Evolutionary conservation across 2,797 vertebrate species (phyloP).

Genomic region (Eremophila alpestris): DNA sequence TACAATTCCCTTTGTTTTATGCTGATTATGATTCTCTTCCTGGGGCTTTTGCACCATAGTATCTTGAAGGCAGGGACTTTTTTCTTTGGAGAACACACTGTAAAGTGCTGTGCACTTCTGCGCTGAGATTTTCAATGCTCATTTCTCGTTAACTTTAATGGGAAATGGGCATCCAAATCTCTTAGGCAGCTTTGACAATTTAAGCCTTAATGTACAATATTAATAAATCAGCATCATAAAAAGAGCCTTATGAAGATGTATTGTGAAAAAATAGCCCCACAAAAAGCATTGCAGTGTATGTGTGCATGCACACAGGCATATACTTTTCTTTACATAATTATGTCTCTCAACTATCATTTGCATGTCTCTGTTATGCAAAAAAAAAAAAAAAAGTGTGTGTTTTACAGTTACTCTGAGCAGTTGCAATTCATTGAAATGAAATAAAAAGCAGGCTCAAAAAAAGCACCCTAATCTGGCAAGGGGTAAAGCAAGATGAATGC

Average conservation of each 20-base stretch:
- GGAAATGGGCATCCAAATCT: constrained; percentile 68
- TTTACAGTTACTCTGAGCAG: constrained; percentile 47
- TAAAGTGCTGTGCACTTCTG: constrained; percentile 45
- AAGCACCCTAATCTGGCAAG: constrained; percentile 42
- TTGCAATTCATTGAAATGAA: constrained; percentile 61
- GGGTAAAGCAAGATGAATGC: constrained; percentile 29
- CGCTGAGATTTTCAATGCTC: constrained; percentile 61
- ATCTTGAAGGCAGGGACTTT: constrained; percentile 25
- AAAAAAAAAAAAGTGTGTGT: background rate
- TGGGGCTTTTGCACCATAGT: background rate
- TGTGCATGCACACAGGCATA: background rate
- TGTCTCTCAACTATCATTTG: constrained; percentile 61
- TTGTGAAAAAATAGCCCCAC: constrained; percentile 50
- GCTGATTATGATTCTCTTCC: background rate
- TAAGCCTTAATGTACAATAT: constrained; percentile 68
- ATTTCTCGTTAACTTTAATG: constrained; percentile 71
- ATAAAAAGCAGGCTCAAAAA: constrained; percentile 57
- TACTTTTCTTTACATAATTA: constrained; percentile 52
- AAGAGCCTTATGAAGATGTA: constrained; percentile 62
- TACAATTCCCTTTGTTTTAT: background rate
- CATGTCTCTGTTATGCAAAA: constrained; percentile 46
- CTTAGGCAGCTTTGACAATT: constrained; percentile 65
- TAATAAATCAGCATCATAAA: constrained; percentile 71
- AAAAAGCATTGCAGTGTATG: constrained; percentile 11
- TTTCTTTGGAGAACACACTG: constrained; percentile 25